A percentile compares a stretch with the other conserved stretches of the same genome.
phyloP scores from a whole-genome alignment of 2,888 invertebrate species.

The Syrphus vitripennis region DNA sequence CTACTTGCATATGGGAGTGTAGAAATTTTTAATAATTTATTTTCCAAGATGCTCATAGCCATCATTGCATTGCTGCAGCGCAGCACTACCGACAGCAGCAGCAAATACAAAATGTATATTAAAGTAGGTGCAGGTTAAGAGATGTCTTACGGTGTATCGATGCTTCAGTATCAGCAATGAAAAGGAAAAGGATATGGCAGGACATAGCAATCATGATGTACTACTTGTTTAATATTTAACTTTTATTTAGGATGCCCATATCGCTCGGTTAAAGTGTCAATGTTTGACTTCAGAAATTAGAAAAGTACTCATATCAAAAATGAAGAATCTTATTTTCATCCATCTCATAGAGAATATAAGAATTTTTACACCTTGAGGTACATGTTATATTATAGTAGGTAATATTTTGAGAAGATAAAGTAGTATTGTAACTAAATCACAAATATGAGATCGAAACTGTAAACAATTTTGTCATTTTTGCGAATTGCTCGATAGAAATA shows the following conservation, averaged over 20 bases:
- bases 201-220: conserved; percentile 21
- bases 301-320: conserved; percentile 15
- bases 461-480: too few relatives aligned
- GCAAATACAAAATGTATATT: background rate
- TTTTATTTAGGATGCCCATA: background rate
- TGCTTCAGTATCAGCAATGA: background rate
- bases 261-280: conserved; percentile 23
- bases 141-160: background rate
- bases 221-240: conserved; percentile 25
- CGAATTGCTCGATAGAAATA: too few relatives aligned
- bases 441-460: too few relatives aligned
- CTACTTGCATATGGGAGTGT: conserved; percentile 32
- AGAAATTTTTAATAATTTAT: conserved; percentile 61
- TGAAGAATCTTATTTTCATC: conserved; percentile 2
- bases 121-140: conserved; percentile 17
- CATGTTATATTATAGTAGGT: too few relatives aligned
- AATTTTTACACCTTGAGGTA: background rate
- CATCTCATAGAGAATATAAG: background rate
- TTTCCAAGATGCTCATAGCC: conserved; percentile 28
- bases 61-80: background rate
- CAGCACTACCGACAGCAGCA: background rate
- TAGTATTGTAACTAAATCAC: too few relatives aligned
- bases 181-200: background rate
- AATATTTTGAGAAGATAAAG: background rate
- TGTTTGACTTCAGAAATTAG: conserved; percentile 41